phyloP scores from a whole-genome alignment of 2,113 vertebrate genomes.

The Rhinopomastus cyanomelas region DNA sequence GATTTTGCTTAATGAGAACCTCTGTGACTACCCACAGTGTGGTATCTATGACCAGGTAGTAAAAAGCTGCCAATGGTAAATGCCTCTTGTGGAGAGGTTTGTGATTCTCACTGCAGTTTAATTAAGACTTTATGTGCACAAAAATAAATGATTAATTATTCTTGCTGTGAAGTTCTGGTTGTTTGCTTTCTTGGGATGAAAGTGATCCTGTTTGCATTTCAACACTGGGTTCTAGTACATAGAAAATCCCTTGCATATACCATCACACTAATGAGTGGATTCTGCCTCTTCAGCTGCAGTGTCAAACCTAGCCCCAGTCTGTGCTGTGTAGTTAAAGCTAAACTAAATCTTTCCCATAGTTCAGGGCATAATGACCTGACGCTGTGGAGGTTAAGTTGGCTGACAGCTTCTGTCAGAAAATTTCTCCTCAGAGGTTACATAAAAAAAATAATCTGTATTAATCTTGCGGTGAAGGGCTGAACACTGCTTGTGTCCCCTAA shows the following conservation, averaged over 20 bases:
- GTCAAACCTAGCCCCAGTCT: background rate
- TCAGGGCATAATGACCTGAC: background rate
- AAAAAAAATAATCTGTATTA: background rate
- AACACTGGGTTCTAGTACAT: background rate
- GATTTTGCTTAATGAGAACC: conserved; percentile 9
- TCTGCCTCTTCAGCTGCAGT: background rate
- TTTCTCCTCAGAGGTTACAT: conserved; percentile 28
- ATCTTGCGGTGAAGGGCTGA: background rate
- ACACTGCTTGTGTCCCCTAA: background rate
- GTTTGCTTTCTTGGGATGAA: background rate
- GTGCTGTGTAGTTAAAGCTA: background rate
- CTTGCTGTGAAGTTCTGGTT: background rate
- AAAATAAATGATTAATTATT: background rate
- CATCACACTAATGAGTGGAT: background rate
- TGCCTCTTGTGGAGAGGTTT: background rate
- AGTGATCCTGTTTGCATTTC: background rate
- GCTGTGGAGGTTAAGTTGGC: background rate
- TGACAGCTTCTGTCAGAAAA: conserved; percentile 31
- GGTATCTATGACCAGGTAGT: background rate
- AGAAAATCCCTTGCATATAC: background rate
- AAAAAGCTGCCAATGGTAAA: background rate
- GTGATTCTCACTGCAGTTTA: background rate
- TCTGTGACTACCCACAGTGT: background rate
- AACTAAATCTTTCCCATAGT: background rate
- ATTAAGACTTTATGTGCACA: background rate